Evolutionary conservation across 1,140 invertebrate genomes (phyloP), one percentile per base, ranked within the genome.

Genomic region (Drosophila nikananu): DNA sequence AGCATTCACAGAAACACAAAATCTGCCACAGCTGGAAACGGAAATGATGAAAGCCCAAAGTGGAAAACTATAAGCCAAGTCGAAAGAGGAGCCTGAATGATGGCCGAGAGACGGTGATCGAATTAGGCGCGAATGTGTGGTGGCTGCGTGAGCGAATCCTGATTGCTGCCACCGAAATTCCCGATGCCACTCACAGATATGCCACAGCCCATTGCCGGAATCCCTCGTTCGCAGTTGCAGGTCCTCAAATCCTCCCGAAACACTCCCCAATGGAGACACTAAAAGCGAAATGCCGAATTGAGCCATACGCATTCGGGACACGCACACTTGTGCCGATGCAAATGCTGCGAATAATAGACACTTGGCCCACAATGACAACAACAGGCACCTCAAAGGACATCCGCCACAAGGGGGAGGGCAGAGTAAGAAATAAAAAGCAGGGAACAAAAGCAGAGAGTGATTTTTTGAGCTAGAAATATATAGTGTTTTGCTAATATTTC

Each of bases 291-390:
- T 64, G 35, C 35, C 62, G 37, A 37, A 72, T 49, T 17, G 25
- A 41, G 62, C 44, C 48, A 51, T 72, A 73, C 67, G 44, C 52
- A 73, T 73, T 73, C 70, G 35, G 48, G 41, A 74, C 70, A 75
- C 70, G 76, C 77, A 86, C 62, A 72, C 51, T 42, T 58, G 66
- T 55, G 60, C 70, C 78, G 51, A 86, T 76, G 61, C 59, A 77
- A 64, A 77, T 63, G 46, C 75, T 54, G 51, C 27, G 67, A 51
- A 75, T 86, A 86, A 86, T 79, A 74, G 82, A 67, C 82, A 79
- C 80, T 83, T 79, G 80, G 61, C 71, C 65, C 60, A 77, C 54
- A 57, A 57, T 39, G 54, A 57, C 35, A 57, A 39, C 54, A 1
- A 15, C 54, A 39, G 54, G 13, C 35, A 23, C 21, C 54, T 39